Evolutionary conservation across 2,113 vertebrate species (phyloP), one percentile per base, ranked within the genome.

Genomic region (Trinectes maculatus): DNA sequence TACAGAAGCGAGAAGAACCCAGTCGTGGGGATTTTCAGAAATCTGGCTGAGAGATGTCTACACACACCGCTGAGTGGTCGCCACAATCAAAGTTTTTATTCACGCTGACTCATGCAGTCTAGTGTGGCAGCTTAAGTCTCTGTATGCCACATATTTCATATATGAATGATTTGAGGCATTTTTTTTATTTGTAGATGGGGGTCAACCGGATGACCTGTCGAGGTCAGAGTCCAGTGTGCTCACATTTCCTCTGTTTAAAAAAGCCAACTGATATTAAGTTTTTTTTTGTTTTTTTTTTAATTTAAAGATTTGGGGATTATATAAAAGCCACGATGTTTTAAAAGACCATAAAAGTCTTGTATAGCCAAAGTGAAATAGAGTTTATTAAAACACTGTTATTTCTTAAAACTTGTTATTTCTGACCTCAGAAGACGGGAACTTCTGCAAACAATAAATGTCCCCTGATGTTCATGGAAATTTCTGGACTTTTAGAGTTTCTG

Each of bases 401-500:
- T n/a, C n/a, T n/a, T n/a, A n/a, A n/a, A n/a, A n/a, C n/a, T n/a
- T n/a, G n/a, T 19, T 21, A 19, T 31, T 11, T 51, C 33, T 51
- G 48, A 51, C 37, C 56, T 64, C 12, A 31, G 47, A 61, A 12
- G 29, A 66, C 18, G 46, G 56, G 34, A 71, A 42, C 55, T 28
- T 72, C 39, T 31, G 28, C 15, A 28, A 5, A 48, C 19, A 75
- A 29, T 72, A 43, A 71, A 64, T 49, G 65, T 68, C 64, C 10
- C 12, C 47, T 39, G 43, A 26, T 51, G 22, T 75, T 77, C 6
- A 68, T 64, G 9, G 53, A 67, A 22, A 77, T 33, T 42, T 79
- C 46, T 34, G 12, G 73, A 67, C 62, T 63, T 72, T 70, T 40
- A 72, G 40, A 42, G 28, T 54, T 62, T 71, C 74, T 33, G 58